Percentiles rank a stretch among this genome's conserved stretches.
These are phyloP conservation scores for Epizoanthus illoricatus DNA, from an alignment of 92 coral and sea anemone species.

Conservation along the genomic window DNA sequence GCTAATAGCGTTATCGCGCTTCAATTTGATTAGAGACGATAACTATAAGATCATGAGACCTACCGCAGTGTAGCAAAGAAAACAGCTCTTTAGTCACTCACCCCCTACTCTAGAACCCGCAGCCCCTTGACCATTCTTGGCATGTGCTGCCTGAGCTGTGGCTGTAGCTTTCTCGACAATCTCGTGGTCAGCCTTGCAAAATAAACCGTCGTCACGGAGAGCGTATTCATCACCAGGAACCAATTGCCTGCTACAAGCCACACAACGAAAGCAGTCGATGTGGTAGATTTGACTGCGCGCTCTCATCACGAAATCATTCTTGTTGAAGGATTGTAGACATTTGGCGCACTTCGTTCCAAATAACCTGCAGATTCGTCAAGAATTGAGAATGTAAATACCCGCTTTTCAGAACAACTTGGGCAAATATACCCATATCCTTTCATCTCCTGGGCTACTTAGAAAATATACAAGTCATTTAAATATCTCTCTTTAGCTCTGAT, in stretches of 20 bases:
- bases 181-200: slow-evolving; percentile 98
- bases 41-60: slow-evolving; percentile 74
- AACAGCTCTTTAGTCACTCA: slow-evolving; percentile 50
- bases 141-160: slow-evolving; percentile 88
- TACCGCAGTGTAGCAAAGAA: slow-evolving; percentile 79
- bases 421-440: slow-evolving; percentile 75
- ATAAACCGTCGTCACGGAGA: slow-evolving; percentile 92
- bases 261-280: slow-evolving; percentile 98
- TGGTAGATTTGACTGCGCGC: slow-evolving; percentile 95
- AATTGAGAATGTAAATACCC: slow-evolving; percentile 50
- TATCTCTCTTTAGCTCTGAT: neutral
- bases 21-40: slow-evolving; percentile 89
- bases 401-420: slow-evolving; percentile 83
- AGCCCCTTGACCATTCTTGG: slow-evolving; percentile 52
- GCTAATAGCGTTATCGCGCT: slow-evolving; percentile 90
- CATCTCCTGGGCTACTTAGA: slow-evolving; percentile 19
- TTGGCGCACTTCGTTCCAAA: slow-evolving; percentile 99
- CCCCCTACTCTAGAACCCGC: slow-evolving; percentile 62
- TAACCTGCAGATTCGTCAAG: slow-evolving; percentile 71
- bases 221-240: slow-evolving; percentile 98
- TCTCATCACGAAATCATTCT: slow-evolving; percentile 96
- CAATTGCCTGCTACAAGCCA: slow-evolving; percentile 95
- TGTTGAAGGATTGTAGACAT: slow-evolving; percentile 89
- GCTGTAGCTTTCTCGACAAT: slow-evolving; percentile 97
- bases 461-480: slow-evolving; percentile 17